Conservation (phyloP, 1,140 invertebrate genomes). For the Gryllus bimaculatus region DNA sequence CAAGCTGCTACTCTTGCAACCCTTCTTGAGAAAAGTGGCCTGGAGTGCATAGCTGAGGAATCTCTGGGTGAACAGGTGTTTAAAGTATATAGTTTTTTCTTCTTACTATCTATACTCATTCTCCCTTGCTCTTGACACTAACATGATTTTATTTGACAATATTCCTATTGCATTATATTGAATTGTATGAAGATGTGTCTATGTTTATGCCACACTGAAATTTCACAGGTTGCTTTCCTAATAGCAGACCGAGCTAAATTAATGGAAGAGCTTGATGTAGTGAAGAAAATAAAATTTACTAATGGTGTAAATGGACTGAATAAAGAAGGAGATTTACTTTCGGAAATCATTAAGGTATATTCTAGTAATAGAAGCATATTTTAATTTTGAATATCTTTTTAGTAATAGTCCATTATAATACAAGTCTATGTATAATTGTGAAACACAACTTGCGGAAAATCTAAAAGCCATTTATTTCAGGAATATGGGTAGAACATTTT, state of each 20-base stretch:
- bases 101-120: not conserved
- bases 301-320: constrained; percentile 25
- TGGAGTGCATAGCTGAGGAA: constrained; percentile 25
- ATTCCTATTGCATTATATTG: not conserved
- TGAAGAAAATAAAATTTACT: constrained; percentile 28
- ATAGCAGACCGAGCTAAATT: constrained; percentile 29
- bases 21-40: constrained; percentile 25
- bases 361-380: not conserved
- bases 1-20: constrained; percentile 25
- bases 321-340: constrained; percentile 27
- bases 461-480: too few relatives aligned
- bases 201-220: not conserved
- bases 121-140: not conserved
- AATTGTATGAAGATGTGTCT: not conserved
- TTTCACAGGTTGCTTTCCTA: constrained; percentile 30
- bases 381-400: not conserved
- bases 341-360: constrained; percentile 30
- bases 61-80: constrained; percentile 26
- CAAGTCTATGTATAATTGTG: not conserved
- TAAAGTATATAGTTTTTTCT: constrained; percentile 1
- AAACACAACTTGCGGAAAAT: not conserved
- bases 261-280: constrained; percentile 29
- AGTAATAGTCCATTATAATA: not conserved
- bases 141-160: not conserved
- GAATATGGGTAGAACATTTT: too few relatives aligned